Evolutionary conservation across 2,888 invertebrate genomes (phyloP).

Genomic region (Drosophila niveifrons): DNA sequence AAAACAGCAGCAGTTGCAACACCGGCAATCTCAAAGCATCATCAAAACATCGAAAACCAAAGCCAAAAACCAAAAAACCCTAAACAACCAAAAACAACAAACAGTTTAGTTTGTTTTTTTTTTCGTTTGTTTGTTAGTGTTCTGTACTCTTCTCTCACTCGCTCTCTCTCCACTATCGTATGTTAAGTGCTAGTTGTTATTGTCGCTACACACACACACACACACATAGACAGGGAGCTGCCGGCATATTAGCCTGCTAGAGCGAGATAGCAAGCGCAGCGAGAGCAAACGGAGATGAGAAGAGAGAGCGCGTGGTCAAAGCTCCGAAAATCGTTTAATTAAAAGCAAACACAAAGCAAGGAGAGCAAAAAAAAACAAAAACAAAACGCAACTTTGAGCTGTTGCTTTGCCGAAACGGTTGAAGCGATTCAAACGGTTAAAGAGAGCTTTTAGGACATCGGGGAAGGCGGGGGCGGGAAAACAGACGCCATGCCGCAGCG

Average conservation of each 20-base stretch:
- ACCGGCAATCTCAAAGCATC: not conserved
- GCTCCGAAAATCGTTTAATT: slow-evolving; percentile 46
- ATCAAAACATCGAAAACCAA: not conserved
- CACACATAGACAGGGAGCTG: slow-evolving; percentile 10
- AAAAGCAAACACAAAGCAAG: slow-evolving; percentile 35
- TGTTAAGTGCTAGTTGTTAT: slow-evolving; percentile 53
- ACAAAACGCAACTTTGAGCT: not conserved
- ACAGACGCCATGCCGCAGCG: slow-evolving; percentile 83
- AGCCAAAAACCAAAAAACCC: not conserved
- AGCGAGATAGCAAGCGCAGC: slow-evolving; percentile 13
- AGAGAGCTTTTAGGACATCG: not conserved
- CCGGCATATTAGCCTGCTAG: slow-evolving; percentile 57
- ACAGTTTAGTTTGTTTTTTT: slow-evolving; percentile 1
- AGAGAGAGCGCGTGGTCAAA: slow-evolving; percentile 12
- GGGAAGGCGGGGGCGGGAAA: not conserved
- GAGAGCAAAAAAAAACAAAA: slow-evolving; percentile 5
- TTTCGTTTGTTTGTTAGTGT: slow-evolving; percentile 47
- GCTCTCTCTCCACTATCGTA: slow-evolving; percentile 4
- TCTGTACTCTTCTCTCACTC: not conserved
- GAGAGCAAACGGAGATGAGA: slow-evolving; percentile 22
- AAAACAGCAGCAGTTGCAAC: not conserved
- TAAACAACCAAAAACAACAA: slow-evolving; percentile 19
- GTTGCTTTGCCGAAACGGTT: slow-evolving; percentile 5
- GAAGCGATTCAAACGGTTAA: not conserved
- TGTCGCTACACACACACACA: slow-evolving; percentile 31